Percentiles rank a stretch among this genome's conserved stretches.
Conservation (phyloP, 1,140 invertebrate species). For the Drosophila ogumai region DNA sequence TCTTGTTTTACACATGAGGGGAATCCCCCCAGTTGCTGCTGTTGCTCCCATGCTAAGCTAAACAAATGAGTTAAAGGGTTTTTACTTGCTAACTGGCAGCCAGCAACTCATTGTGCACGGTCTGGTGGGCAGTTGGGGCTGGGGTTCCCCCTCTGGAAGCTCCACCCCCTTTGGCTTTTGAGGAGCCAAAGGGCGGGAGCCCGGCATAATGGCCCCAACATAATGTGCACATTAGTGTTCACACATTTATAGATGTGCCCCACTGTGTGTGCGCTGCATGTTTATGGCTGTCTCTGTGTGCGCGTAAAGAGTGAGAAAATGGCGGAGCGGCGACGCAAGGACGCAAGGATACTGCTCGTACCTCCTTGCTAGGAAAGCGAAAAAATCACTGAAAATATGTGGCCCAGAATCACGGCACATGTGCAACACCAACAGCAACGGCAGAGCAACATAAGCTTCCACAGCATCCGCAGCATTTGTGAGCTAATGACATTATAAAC, state of each 20-base stretch:
- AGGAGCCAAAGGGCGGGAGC: conserved; percentile 27
- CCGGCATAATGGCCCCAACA: conserved; percentile 77
- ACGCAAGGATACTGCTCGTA: conserved; percentile 13
- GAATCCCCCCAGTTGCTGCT: conserved; percentile 18
- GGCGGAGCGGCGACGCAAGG: conserved; percentile 9
- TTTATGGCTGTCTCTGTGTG: conserved; percentile 73
- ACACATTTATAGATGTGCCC: conserved; percentile 79
- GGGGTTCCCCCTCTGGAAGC: neutral
- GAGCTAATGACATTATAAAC: conserved; percentile 84
- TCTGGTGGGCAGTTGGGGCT: conserved; percentile 64
- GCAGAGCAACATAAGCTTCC: conserved; percentile 44
- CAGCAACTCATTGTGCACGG: conserved; percentile 75
- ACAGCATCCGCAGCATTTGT: conserved; percentile 73
- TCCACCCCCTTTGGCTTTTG: conserved; percentile 37
- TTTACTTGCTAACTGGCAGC: conserved; percentile 59
- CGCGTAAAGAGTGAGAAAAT: conserved; percentile 46
- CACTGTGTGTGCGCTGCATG: conserved; percentile 54
- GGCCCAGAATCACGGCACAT: conserved; percentile 72
- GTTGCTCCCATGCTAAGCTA: conserved; percentile 62
- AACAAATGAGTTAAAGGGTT: conserved; percentile 83
- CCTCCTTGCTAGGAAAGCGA: conserved; percentile 31
- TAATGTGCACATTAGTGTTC: conserved; percentile 83
- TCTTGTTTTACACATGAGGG: conserved; percentile 56
- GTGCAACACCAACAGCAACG: conserved; percentile 50
- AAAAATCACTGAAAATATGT: conserved; percentile 81